Percentiles rank a stretch among this genome's conserved stretches.
Evolutionary conservation across 2,888 invertebrate genomes (phyloP).

Genomic region (Pollenia amentaria): DNA sequence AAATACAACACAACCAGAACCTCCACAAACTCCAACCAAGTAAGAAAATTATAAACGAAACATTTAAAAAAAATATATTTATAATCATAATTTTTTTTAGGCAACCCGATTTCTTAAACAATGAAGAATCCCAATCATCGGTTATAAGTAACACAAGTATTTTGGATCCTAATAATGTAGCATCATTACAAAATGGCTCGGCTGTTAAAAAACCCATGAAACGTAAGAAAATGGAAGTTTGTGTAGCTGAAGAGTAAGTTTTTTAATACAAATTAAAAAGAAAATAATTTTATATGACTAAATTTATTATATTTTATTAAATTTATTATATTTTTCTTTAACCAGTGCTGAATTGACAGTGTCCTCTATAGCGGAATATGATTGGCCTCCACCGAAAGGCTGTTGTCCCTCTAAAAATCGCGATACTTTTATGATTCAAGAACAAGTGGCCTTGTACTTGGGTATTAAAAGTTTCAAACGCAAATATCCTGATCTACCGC

Average conservation of each 20-base stretch:
- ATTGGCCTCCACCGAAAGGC: slow-evolving; percentile 91
- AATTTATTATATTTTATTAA: neutral
- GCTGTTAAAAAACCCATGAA: slow-evolving; percentile 84
- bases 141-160: slow-evolving; percentile 88
- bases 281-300: neutral
- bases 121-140: slow-evolving; percentile 93
- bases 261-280: neutral
- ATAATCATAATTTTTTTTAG: slow-evolving; percentile 68
- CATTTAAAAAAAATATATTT: neutral
- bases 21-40: slow-evolving; percentile 78
- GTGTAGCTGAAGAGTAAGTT: slow-evolving; percentile 85
- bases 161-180: slow-evolving; percentile 80
- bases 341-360: slow-evolving; percentile 89
- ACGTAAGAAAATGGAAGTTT: slow-evolving; percentile 85
- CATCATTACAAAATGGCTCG: slow-evolving; percentile 76
- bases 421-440: slow-evolving; percentile 97
- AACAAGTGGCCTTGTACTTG: slow-evolving; percentile 97
- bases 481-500: slow-evolving; percentile 94
- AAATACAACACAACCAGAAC: slow-evolving; percentile 64
- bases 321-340: no score
- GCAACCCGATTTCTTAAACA: slow-evolving; percentile 83
- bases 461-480: slow-evolving; percentile 98
- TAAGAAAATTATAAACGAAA: slow-evolving; percentile 71
- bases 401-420: slow-evolving; percentile 86
- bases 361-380: slow-evolving; percentile 96